These are phyloP conservation scores for Beroe ovata DNA, from an alignment of 37 sponge, comb jelly and placozoan genomes.

Conservation along the genomic window DNA sequence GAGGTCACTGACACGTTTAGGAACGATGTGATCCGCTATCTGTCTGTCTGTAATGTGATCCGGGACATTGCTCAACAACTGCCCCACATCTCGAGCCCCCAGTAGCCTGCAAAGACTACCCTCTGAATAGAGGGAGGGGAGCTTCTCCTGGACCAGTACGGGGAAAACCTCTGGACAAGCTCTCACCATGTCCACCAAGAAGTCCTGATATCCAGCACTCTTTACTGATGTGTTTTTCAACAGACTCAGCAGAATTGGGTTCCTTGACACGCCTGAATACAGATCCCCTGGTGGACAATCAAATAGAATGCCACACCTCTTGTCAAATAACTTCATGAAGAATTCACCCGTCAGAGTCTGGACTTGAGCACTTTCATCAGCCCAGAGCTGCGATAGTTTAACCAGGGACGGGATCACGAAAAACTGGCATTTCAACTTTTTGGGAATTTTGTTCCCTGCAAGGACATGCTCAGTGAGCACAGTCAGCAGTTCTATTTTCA, in stretches of 20 bases:
- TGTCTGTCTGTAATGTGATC: conserved; percentile 39
- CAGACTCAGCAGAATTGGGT: conserved; percentile 13
- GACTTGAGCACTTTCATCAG: neutral
- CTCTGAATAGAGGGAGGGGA: neutral
- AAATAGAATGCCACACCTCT: conserved; percentile 10
- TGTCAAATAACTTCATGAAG: neutral
- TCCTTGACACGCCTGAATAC: neutral
- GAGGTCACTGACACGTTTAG: neutral
- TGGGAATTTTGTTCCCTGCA: neutral
- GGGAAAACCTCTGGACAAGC: conserved; percentile 14
- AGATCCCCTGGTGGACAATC: neutral
- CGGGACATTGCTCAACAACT: neutral
- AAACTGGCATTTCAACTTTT: conserved; percentile 42
- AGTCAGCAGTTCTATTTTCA: conserved; percentile 7
- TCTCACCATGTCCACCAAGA: neutral
- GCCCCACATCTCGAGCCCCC: neutral
- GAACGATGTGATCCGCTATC: conserved; percentile 1
- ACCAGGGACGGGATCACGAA: conserved; percentile 37
- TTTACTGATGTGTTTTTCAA: neutral
- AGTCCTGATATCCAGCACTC: neutral
- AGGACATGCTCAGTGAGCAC: conserved; percentile 27
- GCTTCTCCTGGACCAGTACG: neutral
- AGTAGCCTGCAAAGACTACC: neutral
- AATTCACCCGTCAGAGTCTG: conserved; percentile 1
- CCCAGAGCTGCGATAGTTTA: conserved; percentile 18